Evolutionary conservation across 2,888 invertebrate species (phyloP), one percentile per base, ranked within the genome.

Genomic region (Neoscelio sp.): DNA sequence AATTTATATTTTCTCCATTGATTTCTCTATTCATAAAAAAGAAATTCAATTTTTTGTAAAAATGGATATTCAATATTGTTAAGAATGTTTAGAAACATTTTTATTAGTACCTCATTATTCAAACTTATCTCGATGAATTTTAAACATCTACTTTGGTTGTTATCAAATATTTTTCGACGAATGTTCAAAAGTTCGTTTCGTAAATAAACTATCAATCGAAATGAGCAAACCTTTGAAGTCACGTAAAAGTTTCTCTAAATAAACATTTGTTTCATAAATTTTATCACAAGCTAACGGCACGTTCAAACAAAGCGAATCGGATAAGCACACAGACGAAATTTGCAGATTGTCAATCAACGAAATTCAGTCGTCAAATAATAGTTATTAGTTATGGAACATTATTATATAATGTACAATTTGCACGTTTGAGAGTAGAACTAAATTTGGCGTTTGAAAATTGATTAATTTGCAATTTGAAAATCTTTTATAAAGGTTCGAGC

Each of bases 381-480:
- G 35, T 15, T 35, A 20, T 18, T 62, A 62, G 62, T 62, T 62
- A 35, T 35, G 62, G 35, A 62, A 44, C 33, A 35, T 30, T 46
- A 60, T 18, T 60, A 20, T n/a, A n/a, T n/a, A n/a, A n/a, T n/a
- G n/a, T n/a, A n/a, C n/a, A n/a, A 2, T 33, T n/a, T 6, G 33
- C 10, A 33, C 2, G n/a, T 2, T n/a, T n/a, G 4, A 33, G 2
- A n/a, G 10, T n/a, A n/a, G 6, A 2, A 33, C 7, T 8, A 15
- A 71, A 62, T 50, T 44, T 8, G 13, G 13, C 10, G 26, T 42
- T 44, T 33, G n/a, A 50, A 42, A 40, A 52, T 30, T 58, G 48
- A 67, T 75, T 75, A 75, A 50, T 75, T 52, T 67, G 58, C 44
- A 60, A 58, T 67, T 67, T 67, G 60, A 23, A 26, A 60, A 75